Evolutionary conservation across 1,140 invertebrate species (phyloP), one percentile per base, ranked within the genome.

Genomic region (Ceratoteleas bidentatus): DNA sequence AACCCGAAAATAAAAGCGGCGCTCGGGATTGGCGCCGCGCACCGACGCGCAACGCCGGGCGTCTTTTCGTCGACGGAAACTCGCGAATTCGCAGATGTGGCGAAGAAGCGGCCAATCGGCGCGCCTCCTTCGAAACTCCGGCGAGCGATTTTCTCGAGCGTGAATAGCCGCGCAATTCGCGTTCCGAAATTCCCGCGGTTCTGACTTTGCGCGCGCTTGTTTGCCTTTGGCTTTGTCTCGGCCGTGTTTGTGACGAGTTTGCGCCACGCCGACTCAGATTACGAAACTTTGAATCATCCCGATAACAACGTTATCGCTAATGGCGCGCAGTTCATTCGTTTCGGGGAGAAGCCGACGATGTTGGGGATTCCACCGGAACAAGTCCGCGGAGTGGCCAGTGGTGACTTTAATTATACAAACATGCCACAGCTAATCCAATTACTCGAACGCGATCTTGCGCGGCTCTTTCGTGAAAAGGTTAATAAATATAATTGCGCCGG

Each of bases 251-350:
- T 68, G 61, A 78, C 79, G 75, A 65, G 64, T 24, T 61, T 36
- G 50, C 64, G 70, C 60, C 34, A 40, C 33, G 45, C 24, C 32
- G 56, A 49, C 40, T 76, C 53, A 34, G 56, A 64, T 81, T 81
- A 57, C 73, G 58, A 77, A 77, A 77, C 54, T 82, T 79, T 78
- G 83, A 85, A 65, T 84, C 84, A 82, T 62, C 62, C 14, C 72
- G 84, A 85, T 85, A 84, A 83, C 61, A 54, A 65, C 62, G 81
- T 82, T 84, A 83, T 81, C 69, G 62, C 58, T 68, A 84, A 74
- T 61, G 60, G 33, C 36, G 65, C 70, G 65, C 52, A 57, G 49
- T 68, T 54, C 69, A 40, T 64, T 54, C 69, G 50, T 64, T 81
- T 64, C 38, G 64, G 24, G 24, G 24, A 24, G 24, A 24, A 24